Conservation (phyloP, 1,140 invertebrate species). For the Platyscapa corneri region DNA sequence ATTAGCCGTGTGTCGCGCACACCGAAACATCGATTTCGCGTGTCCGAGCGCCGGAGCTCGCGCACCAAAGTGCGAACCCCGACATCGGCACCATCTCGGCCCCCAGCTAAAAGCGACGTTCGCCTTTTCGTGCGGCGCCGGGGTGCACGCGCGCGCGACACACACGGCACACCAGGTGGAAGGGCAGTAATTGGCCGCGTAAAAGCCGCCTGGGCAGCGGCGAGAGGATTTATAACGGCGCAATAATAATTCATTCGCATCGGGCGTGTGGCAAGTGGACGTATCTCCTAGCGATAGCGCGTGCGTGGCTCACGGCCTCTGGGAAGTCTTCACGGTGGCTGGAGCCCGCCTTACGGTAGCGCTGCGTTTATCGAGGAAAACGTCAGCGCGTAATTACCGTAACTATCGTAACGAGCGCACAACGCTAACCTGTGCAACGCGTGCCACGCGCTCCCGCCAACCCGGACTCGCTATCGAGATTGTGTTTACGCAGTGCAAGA, state of each 20-base stretch:
- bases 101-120: slow-evolving; percentile 24
- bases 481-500: background rate
- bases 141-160: background rate
- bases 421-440: background rate
- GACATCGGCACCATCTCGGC: background rate
- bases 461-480: background rate
- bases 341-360: slow-evolving; percentile 46
- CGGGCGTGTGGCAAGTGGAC: slow-evolving; percentile 52
- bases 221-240: slow-evolving; percentile 63
- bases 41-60: background rate
- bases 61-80: background rate
- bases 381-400: slow-evolving; percentile 67
- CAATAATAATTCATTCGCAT: slow-evolving; percentile 67
- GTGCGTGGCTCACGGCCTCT: slow-evolving; percentile 63
- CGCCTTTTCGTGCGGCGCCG: background rate
- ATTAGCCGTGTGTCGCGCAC: slow-evolving; percentile 36
- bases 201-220: slow-evolving; percentile 50
- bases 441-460: background rate
- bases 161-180: too few relatives aligned
- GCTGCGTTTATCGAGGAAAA: slow-evolving; percentile 59
- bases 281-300: slow-evolving; percentile 50
- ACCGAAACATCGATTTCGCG: slow-evolving; percentile 47
- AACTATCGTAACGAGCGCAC: slow-evolving; percentile 61
- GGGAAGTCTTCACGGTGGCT: slow-evolving; percentile 63
- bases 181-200: slow-evolving; percentile 41